These are phyloP conservation scores for Micronisus gabar DNA, from an alignment of 2,113 vertebrate genomes.

Conservation along the genomic window DNA sequence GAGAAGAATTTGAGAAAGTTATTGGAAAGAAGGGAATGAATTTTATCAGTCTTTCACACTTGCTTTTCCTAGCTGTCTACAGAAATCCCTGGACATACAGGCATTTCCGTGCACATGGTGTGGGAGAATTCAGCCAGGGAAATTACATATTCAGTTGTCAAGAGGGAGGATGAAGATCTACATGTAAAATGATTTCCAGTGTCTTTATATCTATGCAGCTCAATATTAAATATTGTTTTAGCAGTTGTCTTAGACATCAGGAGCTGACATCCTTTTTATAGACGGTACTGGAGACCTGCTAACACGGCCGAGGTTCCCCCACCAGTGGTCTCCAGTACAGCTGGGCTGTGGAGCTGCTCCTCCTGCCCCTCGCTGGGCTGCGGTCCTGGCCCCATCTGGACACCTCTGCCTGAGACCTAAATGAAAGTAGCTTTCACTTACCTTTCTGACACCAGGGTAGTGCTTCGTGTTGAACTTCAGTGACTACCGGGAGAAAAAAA, in stretches of 20 bases:
- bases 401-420: not conserved
- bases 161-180: not conserved
- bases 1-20: not conserved
- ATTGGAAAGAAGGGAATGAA: not conserved
- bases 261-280: not conserved
- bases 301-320: fast-evolving
- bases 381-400: fast-evolving
- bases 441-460: not conserved
- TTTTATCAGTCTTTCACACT: not conserved
- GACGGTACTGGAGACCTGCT: no score
- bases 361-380: fast-evolving
- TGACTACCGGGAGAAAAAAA: not conserved
- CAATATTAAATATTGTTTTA: not conserved
- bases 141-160: not conserved
- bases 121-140: not conserved
- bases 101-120: not conserved
- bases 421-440: not conserved
- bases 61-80: not conserved
- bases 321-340: no score
- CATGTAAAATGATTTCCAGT: not conserved
- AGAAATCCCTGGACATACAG: not conserved
- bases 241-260: not conserved
- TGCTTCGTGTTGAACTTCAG: not conserved
- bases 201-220: not conserved
- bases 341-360: not conserved